These are phyloP conservation scores for Adelphocoris suturalis DNA, from an alignment of 2,888 invertebrate genomes.

Conservation along the genomic window DNA sequence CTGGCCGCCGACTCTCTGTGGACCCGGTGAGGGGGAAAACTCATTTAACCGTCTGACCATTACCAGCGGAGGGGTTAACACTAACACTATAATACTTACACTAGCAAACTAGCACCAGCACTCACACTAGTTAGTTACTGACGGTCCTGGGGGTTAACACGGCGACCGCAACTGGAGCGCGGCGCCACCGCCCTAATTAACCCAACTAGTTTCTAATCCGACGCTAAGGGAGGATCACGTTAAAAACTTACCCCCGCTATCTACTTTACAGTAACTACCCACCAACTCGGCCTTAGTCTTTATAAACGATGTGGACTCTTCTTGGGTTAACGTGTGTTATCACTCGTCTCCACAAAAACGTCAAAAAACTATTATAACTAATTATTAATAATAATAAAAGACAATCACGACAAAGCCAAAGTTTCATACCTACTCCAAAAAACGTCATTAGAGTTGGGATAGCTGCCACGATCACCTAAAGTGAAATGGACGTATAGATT, in stretches of 20 bases:
- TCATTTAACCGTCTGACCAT: conserved; percentile 30
- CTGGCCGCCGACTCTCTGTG: background rate
- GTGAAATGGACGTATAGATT: too few species aligned
- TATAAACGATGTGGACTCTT: background rate
- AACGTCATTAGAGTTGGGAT: too few species aligned
- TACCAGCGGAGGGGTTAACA: background rate
- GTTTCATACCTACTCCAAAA: too few species aligned
- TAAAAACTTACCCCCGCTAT: conserved; percentile 7
- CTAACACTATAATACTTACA: background rate
- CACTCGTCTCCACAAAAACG: too few species aligned
- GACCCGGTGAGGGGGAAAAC: conserved; percentile 7
- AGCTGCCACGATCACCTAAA: too few species aligned
- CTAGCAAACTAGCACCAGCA: background rate
- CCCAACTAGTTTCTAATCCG: conserved; percentile 34
- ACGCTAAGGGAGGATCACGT: conserved; percentile 16
- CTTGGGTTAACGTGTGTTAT: too few species aligned
- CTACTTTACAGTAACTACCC: background rate
- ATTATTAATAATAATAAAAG: too few species aligned
- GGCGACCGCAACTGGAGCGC: background rate
- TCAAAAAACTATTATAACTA: too few species aligned
- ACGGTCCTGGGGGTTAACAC: background rate
- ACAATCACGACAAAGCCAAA: too few species aligned
- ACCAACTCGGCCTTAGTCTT: background rate
- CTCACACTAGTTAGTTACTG: background rate
- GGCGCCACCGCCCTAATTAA: conserved; percentile 18